These are phyloP conservation scores for Micropterix aruncella DNA, from an alignment of 2,888 invertebrate species.

Conservation along the genomic window DNA sequence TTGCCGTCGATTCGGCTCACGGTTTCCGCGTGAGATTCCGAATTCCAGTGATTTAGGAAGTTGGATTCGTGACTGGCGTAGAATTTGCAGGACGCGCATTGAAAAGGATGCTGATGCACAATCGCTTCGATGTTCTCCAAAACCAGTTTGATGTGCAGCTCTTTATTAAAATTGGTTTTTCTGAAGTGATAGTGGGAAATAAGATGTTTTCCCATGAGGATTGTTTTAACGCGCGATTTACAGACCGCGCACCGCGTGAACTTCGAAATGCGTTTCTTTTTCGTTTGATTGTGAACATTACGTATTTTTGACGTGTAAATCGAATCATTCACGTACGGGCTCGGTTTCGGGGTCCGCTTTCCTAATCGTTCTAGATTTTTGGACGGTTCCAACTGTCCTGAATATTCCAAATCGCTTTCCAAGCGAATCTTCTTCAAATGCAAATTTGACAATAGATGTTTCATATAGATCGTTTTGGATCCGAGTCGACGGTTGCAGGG, in stretches of 20 bases:
- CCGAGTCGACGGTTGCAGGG: constrained; percentile 66
- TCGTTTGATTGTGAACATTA: constrained; percentile 17
- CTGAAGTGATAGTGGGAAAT: constrained; percentile 77
- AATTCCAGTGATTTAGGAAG: constrained; percentile 62
- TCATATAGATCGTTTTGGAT: constrained; percentile 58
- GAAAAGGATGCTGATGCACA: constrained; percentile 70
- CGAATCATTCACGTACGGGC: constrained; percentile 22
- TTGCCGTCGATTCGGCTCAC: constrained; percentile 38
- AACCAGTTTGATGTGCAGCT: constrained; percentile 46
- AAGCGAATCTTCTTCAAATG: constrained; percentile 52
- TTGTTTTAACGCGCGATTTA: constrained; percentile 48
- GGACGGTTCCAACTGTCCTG: constrained; percentile 28
- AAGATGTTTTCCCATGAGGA: constrained; percentile 69
- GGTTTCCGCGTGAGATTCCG: constrained; percentile 41
- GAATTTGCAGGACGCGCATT: constrained; percentile 73
- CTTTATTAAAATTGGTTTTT: constrained; percentile 46
- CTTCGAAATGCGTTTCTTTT: constrained; percentile 40
- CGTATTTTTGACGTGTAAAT: constrained; percentile 20
- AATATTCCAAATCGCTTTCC: constrained; percentile 54
- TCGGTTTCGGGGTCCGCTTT: constrained; percentile 25
- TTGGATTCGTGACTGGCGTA: constrained; percentile 64
- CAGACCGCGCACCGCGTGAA: constrained; percentile 59
- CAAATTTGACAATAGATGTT: constrained; percentile 60
- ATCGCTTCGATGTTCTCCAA: constrained; percentile 65
- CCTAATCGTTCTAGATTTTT: constrained; percentile 15